These are phyloP conservation scores for Metacarcinus magister DNA, from an alignment of 2,888 invertebrate genomes.

Conservation along the genomic window DNA sequence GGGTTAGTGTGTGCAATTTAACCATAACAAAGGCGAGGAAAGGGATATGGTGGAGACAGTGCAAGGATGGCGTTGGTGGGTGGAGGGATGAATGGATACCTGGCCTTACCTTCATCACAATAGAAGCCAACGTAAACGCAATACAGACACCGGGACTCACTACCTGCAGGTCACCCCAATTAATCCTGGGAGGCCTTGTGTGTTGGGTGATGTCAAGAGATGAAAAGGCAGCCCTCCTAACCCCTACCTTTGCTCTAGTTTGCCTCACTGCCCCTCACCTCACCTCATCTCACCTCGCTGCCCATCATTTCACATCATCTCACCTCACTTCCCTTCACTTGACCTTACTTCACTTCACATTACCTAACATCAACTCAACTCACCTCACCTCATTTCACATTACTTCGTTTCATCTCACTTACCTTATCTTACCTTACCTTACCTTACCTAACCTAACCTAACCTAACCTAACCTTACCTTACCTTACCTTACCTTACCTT, in stretches of 20 bases:
- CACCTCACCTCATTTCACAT: not conserved
- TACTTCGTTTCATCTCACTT: not conserved
- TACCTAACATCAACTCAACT: not conserved
- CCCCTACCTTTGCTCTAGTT: not conserved
- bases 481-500: not conserved
- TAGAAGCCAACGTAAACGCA: not conserved
- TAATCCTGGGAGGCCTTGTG: not conserved
- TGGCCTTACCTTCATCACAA: not conserved
- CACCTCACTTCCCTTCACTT: not conserved
- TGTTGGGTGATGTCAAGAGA: not conserved
- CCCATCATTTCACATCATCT: not conserved
- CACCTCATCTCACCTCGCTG: not conserved
- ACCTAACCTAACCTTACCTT: not conserved
- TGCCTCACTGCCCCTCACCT: not conserved
- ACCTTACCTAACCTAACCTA: not conserved
- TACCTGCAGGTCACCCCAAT: slow-evolving; percentile 3
- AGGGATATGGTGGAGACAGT: not conserved
- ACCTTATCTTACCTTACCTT: not conserved
- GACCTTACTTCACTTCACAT: not conserved
- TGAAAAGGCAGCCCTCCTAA: not conserved
- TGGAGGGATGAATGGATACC: not conserved
- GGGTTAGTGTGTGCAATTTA: not conserved
- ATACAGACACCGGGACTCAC: not conserved
- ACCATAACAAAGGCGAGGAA: not conserved
- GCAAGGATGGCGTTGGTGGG: not conserved